phyloP scores from a whole-genome alignment of 2,797 vertebrate genomes.

The Phoebastria nigripes region DNA sequence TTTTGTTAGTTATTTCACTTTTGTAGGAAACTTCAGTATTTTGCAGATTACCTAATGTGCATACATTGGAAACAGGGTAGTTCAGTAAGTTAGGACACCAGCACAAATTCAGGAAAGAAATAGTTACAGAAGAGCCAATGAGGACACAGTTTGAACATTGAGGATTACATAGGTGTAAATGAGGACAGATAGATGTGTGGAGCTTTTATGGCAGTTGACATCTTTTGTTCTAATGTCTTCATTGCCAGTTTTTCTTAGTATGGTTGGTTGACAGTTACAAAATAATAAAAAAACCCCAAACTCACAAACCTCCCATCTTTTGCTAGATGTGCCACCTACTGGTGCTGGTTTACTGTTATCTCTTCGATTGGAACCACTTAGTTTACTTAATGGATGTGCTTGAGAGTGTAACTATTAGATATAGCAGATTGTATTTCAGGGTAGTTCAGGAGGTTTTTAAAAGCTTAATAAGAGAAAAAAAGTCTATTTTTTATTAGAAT shows the following conservation, averaged over 20 bases:
- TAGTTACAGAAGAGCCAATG: neutral
- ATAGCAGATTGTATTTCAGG: neutral
- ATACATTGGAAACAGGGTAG: neutral
- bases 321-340: neutral
- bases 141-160: neutral
- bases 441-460: neutral
- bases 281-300: neutral
- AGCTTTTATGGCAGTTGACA: neutral
- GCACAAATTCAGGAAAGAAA: neutral
- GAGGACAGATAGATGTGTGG: neutral
- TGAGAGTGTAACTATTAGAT: neutral
- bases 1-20: neutral
- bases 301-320: neutral
- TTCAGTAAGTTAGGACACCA: neutral
- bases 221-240: neutral
- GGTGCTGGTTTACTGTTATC: neutral
- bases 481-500: neutral
- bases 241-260: neutral
- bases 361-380: neutral
- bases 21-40: neutral
- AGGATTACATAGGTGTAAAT: neutral
- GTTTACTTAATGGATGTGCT: neutral
- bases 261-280: neutral
- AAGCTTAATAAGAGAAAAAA: neutral
- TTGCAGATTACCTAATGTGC: neutral